A percentile compares a stretch with the other conserved stretches of the same genome.
Conservation (phyloP, 2,888 invertebrate genomes). For the Tyria jacobaeae region DNA sequence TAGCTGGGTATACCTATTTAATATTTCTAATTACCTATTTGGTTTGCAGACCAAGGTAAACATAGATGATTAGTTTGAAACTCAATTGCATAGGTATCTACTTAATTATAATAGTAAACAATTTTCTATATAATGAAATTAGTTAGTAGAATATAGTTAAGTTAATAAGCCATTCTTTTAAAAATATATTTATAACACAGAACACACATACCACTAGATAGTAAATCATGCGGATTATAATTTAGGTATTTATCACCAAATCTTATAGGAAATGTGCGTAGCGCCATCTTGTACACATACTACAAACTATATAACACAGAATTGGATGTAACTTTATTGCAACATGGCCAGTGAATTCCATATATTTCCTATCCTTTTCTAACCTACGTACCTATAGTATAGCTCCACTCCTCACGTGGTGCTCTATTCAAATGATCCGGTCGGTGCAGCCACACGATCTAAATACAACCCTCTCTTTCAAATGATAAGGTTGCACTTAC, state of each 20-base stretch:
- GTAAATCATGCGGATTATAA: conserved; percentile 3
- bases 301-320: conserved; percentile 64
- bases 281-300: conserved; percentile 77
- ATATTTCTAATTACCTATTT: neutral
- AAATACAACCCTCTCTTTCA: conserved; percentile 70
- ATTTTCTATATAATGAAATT: too few relatives aligned
- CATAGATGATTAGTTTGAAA: too few relatives aligned
- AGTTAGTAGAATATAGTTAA: too few relatives aligned
- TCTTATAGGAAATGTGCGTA: conserved; percentile 52
- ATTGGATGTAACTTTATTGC: conserved; percentile 70
- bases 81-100: neutral
- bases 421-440: conserved; percentile 60
- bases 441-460: conserved; percentile 59
- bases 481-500: conserved; percentile 80
- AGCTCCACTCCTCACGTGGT: conserved; percentile 63
- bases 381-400: conserved; percentile 55
- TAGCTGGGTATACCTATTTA: too few relatives aligned
- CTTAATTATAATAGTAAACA: too few relatives aligned
- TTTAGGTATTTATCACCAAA: conserved; percentile 21
- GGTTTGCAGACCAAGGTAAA: too few relatives aligned
- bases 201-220: neutral
- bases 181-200: neutral
- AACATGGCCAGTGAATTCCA: conserved; percentile 69
- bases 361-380: conserved; percentile 65
- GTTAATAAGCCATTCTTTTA: conserved; percentile 1